A percentile compares a stretch with the other conserved stretches of the same genome.
phyloP scores from a whole-genome alignment of 2,797 vertebrate genomes.

The Manis pentadactyla region DNA sequence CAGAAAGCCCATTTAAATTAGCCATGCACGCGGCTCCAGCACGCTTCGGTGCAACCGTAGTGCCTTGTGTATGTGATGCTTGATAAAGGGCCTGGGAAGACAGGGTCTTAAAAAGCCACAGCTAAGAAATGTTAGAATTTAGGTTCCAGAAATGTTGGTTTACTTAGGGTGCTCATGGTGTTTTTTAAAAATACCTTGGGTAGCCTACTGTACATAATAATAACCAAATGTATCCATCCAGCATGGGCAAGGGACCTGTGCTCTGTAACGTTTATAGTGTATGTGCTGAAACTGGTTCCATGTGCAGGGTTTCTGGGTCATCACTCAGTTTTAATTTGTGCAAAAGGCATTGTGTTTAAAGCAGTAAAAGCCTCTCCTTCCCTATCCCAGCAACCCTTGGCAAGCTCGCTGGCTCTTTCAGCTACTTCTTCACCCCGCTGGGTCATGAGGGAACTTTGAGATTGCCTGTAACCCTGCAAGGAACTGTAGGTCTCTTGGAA shows the following conservation, averaged over 20 bases:
- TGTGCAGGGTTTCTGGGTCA: not conserved
- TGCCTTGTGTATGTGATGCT: not conserved
- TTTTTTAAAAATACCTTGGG: not conserved
- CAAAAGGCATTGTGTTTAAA: constrained; percentile 29
- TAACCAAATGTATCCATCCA: not conserved
- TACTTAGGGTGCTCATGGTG: not conserved
- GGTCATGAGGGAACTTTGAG: not conserved
- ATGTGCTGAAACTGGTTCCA: not conserved
- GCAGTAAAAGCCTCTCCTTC: not conserved
- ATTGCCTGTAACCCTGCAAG: not conserved
- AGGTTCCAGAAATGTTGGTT: not conserved
- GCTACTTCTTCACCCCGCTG: not conserved
- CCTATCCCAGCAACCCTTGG: not conserved
- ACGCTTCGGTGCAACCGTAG: not conserved
- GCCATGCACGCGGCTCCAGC: accelerated
- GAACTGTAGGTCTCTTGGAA: not conserved
- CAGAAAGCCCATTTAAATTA: not conserved
- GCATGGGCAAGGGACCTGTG: not conserved
- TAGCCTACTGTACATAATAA: not conserved
- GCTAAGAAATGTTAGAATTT: not conserved
- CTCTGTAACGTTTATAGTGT: not conserved
- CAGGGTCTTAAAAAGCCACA: not conserved
- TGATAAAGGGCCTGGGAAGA: not conserved
- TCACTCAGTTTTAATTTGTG: constrained; percentile 18
- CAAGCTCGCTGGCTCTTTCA: not conserved